Base-by-base conservation (phyloP, 1,140 invertebrate species). In the Bombus difficillimus region DNA sequence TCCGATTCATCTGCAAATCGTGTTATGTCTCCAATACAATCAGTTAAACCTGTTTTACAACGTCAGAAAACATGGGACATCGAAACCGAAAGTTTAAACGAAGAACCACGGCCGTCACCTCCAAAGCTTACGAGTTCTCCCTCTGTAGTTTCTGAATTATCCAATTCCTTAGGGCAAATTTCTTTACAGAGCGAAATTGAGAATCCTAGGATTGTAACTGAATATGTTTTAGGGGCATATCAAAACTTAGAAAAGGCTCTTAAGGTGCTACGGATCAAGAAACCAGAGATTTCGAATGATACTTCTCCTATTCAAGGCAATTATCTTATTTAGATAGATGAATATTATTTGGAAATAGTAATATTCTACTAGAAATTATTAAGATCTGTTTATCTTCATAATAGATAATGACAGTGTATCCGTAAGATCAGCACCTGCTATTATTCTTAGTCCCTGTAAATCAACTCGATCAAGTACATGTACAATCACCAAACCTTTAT, bases 1-100 rank as follows among this genome's bases (percentile, higher is more conserved):
- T 37, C 25, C 5, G 34, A 47, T 1, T 0, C n/a, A 6, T 34
- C 53, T 47, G 1, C 5, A 39, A 43, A 5, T 22, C n/a, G 4
- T 6, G 32, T 12, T 18, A 12, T 4, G 2, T 57, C 78, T 28
- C 69, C 57, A 12, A n/a, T 10, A 37, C 13, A 5, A 0, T 4
- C 37, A 8, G 1, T 4, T 5, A 80, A 43, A 28, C 41, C 32
- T 22, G 0, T 4, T 39, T 74, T 85, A 15, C 32, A 81, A 74
- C 78, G 78, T 41, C 78, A 85, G 8, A 85, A 34, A 25, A 81
- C 78, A 28, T 85, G 78, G 83, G 83, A 85, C 10, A 81, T 53
- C 5, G 83, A 74, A 53, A 81, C 28, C 22, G 53, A 4, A 72
- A 84, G 22, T 71, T 10, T 25, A 9, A 66, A 72, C 1, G 76